phyloP scores from a whole-genome alignment of 2,113 vertebrate genomes.

The Mandrillus leucophaeus region DNA sequence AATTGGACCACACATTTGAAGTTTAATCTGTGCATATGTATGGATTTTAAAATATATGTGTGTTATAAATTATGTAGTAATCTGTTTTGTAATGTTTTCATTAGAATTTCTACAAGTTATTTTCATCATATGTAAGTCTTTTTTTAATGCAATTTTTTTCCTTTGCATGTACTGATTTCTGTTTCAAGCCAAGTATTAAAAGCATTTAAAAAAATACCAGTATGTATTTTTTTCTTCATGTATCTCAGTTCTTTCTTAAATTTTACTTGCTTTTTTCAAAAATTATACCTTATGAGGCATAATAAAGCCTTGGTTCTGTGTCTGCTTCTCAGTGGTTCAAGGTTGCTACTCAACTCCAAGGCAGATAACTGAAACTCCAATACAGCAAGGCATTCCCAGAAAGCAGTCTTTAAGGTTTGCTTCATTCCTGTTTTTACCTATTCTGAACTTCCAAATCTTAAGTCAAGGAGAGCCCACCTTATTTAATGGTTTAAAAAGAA shows the following conservation, averaged over 20 bases:
- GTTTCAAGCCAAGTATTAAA: neutral
- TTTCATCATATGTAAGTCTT: neutral
- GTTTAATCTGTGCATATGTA: neutral
- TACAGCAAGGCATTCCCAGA: neutral
- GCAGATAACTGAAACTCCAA: neutral
- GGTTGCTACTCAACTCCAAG: neutral
- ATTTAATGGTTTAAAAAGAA: neutral
- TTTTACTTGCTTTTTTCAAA: neutral
- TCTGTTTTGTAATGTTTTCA: slow-evolving; percentile 23
- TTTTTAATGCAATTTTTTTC: neutral
- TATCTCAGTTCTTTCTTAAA: slow-evolving; percentile 13
- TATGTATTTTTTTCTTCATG: neutral
- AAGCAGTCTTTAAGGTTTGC: neutral
- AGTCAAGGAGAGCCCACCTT: neutral
- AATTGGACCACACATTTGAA: slow-evolving; percentile 15
- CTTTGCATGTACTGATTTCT: slow-evolving; percentile 8
- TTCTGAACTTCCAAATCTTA: neutral
- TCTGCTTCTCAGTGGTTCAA: neutral
- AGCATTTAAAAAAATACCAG: neutral
- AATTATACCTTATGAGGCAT: neutral
- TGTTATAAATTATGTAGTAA: slow-evolving; percentile 37
- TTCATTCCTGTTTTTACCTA: neutral
- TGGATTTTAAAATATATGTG: slow-evolving; percentile 24
- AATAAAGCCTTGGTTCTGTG: neutral
- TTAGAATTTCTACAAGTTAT: slow-evolving; percentile 30